These are phyloP conservation scores for Macrobrachium rosenbergii DNA, from an alignment of 1,140 invertebrate genomes.

Conservation along the genomic window DNA sequence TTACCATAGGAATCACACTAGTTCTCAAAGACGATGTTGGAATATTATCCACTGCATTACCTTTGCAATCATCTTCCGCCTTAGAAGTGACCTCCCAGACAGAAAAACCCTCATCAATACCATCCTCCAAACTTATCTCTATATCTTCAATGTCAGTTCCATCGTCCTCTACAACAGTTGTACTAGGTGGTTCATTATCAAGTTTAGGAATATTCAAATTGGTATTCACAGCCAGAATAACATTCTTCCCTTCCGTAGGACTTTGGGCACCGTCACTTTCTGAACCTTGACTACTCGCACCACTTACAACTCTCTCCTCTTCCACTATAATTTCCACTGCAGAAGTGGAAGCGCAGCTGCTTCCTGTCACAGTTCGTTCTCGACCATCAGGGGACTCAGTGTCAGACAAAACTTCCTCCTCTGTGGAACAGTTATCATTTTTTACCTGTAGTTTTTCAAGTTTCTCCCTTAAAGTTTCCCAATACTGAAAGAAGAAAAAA, in stretches of 20 bases:
- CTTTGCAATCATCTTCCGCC: too few species aligned
- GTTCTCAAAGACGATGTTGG: too few species aligned
- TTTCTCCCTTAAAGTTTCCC: constrained; percentile 46
- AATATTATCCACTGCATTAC: too few species aligned
- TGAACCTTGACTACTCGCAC: constrained; percentile 23
- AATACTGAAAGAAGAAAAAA: constrained; percentile 35
- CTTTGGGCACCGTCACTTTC: constrained; percentile 35
- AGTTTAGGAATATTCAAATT: too few species aligned
- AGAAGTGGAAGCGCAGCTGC: constrained; percentile 1
- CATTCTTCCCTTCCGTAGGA: constrained; percentile 7
- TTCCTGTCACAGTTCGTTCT: constrained; percentile 35
- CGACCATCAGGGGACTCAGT: constrained; percentile 1
- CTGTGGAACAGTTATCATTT: neutral
- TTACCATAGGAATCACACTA: too few species aligned
- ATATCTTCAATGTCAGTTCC: neutral
- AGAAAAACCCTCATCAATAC: too few species aligned
- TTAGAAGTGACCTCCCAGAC: too few species aligned
- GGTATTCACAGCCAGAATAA: neutral
- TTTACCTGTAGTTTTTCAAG: constrained; percentile 30
- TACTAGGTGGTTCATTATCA: too few species aligned
- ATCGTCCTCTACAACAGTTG: neutral
- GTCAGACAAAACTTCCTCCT: constrained; percentile 1
- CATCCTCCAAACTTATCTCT: too few species aligned
- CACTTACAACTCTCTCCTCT: constrained; percentile 44
- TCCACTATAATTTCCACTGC: neutral